Conservation (phyloP, 1,140 invertebrate genomes). For the Drosophila lacteicornis region DNA sequence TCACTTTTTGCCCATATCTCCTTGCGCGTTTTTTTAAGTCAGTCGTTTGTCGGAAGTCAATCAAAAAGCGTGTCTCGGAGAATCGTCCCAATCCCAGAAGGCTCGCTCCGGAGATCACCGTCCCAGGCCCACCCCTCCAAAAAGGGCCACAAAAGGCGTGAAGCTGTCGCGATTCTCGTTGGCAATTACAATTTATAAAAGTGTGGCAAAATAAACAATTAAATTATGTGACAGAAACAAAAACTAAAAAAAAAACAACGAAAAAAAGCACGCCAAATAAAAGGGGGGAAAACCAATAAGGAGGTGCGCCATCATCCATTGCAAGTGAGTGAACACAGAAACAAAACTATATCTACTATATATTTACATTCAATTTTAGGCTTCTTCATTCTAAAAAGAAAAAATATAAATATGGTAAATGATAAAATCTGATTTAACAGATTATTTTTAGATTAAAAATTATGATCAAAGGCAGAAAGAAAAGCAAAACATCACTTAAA, state of each 20-base stretch:
- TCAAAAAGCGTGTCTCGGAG: conserved; percentile 84
- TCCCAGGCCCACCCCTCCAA: conserved; percentile 28
- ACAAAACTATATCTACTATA: neutral
- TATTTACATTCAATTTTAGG: neutral
- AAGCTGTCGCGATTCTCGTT: conserved; percentile 46
- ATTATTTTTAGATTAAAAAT: neutral
- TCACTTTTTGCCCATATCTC: conserved; percentile 74
- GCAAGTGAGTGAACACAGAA: conserved; percentile 25
- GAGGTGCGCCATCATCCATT: conserved; percentile 43
- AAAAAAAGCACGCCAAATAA: neutral
- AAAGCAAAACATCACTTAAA: too few relatives aligned
- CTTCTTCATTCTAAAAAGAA: too few relatives aligned
- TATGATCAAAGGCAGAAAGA: neutral
- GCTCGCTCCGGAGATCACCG: conserved; percentile 28
- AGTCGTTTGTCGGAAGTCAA: conserved; percentile 85
- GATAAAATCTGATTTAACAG: too few relatives aligned
- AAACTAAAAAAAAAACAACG: neutral
- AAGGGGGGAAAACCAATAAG: conserved; percentile 21
- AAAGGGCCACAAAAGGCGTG: conserved; percentile 47
- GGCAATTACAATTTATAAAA: conserved; percentile 71
- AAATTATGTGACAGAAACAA: conserved; percentile 50
- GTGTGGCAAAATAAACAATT: conserved; percentile 70
- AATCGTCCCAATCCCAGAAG: conserved; percentile 49
- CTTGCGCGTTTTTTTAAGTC: conserved; percentile 80
- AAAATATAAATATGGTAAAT: too few relatives aligned